Percentiles rank a stretch among this genome's conserved stretches.
phyloP scores from a whole-genome alignment of 2,113 vertebrate species.

The Sinocyclocheilus rhinocerous region DNA sequence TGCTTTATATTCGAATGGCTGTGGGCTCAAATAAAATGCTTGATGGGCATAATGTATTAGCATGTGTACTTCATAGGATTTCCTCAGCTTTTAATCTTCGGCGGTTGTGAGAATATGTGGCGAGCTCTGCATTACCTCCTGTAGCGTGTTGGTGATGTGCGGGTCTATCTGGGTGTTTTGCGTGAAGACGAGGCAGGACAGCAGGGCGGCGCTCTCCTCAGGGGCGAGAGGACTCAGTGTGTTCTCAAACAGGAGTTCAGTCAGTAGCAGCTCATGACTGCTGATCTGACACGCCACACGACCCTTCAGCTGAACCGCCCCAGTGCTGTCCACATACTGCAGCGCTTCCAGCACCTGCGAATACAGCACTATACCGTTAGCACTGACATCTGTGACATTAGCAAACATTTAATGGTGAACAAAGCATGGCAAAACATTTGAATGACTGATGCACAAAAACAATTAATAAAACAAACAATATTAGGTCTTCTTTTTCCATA shows the following conservation, averaged over 20 bases:
- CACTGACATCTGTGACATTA: not conserved
- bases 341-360: conserved; percentile 84
- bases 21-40: not conserved
- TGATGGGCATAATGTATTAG: not conserved
- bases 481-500: too few species aligned
- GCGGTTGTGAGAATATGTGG: not conserved
- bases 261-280: conserved; percentile 89
- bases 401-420: too few species aligned
- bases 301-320: conserved; percentile 88
- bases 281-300: conserved; percentile 90
- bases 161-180: conserved; percentile 84
- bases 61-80: not conserved
- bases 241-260: conserved; percentile 89
- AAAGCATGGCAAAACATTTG: not conserved
- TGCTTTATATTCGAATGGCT: not conserved
- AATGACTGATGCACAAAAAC: not conserved
- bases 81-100: too few species aligned
- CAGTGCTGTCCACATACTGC: conserved; percentile 81
- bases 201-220: conserved; percentile 88
- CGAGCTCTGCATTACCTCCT: conserved; percentile 74
- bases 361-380: not conserved
- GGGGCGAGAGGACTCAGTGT: conserved; percentile 84
- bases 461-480: not conserved
- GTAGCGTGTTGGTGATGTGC: conserved; percentile 81
- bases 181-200: conserved; percentile 87